Evolutionary conservation across 2,888 invertebrate genomes (phyloP), one percentile per base, ranked within the genome.

Genomic region (Campopleginae sp.): DNA sequence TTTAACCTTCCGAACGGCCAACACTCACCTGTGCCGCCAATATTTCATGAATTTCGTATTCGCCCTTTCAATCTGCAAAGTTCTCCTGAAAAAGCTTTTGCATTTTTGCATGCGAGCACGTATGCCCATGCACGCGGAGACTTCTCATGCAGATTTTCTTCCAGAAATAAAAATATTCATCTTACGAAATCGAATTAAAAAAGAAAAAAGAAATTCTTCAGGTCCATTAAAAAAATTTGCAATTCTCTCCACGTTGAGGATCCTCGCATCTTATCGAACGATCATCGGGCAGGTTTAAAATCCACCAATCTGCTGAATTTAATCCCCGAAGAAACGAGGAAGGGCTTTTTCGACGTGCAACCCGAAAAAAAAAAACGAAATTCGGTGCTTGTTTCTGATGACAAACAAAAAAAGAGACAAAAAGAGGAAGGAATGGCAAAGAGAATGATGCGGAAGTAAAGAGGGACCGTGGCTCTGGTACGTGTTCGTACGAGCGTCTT

Each of bases 401-500:
- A n/a, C n/a, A n/a, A n/a, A n/a, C n/a, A n/a, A n/a, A n/a, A n/a
- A n/a, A n/a, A n/a, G n/a, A n/a, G n/a, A n/a, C n/a, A 5, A 58
- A 14, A 58, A 58, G 4, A 58, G 58, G 27, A 14, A 58, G 27
- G 12, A 12, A 58, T 2, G 12, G 14, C 10, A 12, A 58, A 3
- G 5, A 27, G 19, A 27, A 58, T 27, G 7, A 12, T 58, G 54
- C 14, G 27, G 23, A 23, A 14, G 10, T 27, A 14, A 14, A 58
- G 14, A 58, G 27, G 4, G 27, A 27, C 71, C 81, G 72, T 83
- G 84, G 84, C 76, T 58, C 27, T 31, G n/a, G 2, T n/a, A 71
- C 19, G 48, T 33, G 31, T 48, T 48, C n/a, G 48, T 58, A 51
- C 80, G 84, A 72, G 31, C 82, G 84, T 81, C 79, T 87, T 86